These are phyloP conservation scores for Parnassius glacialis DNA, from an alignment of 2,888 invertebrate species.

Conservation along the genomic window DNA sequence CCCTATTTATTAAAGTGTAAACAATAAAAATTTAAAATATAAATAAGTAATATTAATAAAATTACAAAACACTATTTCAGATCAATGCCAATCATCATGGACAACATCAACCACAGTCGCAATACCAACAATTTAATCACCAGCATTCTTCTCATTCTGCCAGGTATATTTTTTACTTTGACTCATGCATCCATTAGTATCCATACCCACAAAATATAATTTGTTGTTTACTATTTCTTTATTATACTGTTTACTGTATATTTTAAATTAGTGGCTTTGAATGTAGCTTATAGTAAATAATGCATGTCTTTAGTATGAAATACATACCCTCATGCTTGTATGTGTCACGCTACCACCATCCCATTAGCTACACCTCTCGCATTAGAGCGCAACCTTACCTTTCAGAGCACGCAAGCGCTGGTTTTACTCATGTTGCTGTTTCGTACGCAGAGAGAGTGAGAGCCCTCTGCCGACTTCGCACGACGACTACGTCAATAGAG, in stretches of 20 bases:
- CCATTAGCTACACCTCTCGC: constrained; percentile 39
- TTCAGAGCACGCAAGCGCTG: constrained; percentile 70
- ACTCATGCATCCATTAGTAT: neutral
- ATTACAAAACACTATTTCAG: constrained; percentile 36
- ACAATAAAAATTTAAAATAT: too few species aligned
- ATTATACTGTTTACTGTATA: too few species aligned
- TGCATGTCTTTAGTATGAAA: neutral
- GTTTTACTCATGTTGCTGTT: constrained; percentile 76
- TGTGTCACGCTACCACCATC: constrained; percentile 10
- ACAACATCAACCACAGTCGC: constrained; percentile 62
- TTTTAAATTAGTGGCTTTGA: constrained; percentile 8
- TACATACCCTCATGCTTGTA: constrained; percentile 18
- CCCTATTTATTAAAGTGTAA: too few species aligned
- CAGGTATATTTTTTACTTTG: constrained; percentile 44
- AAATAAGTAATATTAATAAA: too few species aligned
- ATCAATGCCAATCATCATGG: constrained; percentile 69
- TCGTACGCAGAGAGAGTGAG: constrained; percentile 76
- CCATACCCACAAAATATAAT: too few species aligned
- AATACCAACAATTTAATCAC: constrained; percentile 67
- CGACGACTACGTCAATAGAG: constrained; percentile 76
- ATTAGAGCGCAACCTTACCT: constrained; percentile 57
- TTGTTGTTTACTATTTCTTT: too few species aligned
- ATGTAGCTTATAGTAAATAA: constrained; percentile 16
- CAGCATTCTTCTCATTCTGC: constrained; percentile 65
- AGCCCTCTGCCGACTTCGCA: constrained; percentile 65